Conservation (phyloP, 2,888 invertebrate genomes). For the Agonopterix arenella region DNA sequence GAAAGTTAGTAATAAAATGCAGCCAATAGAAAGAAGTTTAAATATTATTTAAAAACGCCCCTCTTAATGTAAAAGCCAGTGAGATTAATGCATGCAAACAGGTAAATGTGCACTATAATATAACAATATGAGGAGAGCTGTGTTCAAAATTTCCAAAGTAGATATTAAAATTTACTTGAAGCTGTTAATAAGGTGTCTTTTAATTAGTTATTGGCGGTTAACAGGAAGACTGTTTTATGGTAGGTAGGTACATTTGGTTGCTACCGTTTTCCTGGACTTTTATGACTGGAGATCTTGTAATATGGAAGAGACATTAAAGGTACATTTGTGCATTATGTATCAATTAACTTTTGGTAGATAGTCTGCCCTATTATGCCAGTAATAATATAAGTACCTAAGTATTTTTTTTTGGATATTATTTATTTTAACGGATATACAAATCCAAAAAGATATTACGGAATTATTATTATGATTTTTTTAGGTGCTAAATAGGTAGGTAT, state of each 20-base stretch:
- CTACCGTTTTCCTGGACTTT: too few species aligned
- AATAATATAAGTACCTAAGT: too few species aligned
- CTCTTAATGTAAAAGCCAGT: conserved; percentile 57
- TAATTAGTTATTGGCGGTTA: neutral
- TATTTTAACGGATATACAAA: neutral
- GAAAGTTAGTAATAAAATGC: conserved; percentile 37
- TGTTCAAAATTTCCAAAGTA: conserved; percentile 34
- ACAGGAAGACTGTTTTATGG: too few species aligned
- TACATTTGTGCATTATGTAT: too few species aligned
- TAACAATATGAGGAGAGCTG: conserved; percentile 54
- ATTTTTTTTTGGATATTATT: too few species aligned
- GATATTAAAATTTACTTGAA: conserved; percentile 5
- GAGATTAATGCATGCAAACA: conserved; percentile 63
- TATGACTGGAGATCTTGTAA: too few species aligned
- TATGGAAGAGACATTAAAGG: too few species aligned
- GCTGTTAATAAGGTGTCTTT: neutral
- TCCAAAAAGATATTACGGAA: neutral
- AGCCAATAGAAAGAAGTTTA: conserved; percentile 55
- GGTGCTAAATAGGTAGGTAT: too few species aligned
- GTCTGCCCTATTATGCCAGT: too few species aligned
- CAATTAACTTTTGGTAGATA: too few species aligned
- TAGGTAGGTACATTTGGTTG: too few species aligned
- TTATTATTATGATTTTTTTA: too few species aligned
- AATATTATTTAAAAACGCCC: conserved; percentile 49
- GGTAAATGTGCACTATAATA: conserved; percentile 54